Percentiles rank a stretch among this genome's conserved stretches.
These are phyloP conservation scores for Channa argus DNA, from an alignment of 2,113 vertebrate genomes.

Conservation along the genomic window DNA sequence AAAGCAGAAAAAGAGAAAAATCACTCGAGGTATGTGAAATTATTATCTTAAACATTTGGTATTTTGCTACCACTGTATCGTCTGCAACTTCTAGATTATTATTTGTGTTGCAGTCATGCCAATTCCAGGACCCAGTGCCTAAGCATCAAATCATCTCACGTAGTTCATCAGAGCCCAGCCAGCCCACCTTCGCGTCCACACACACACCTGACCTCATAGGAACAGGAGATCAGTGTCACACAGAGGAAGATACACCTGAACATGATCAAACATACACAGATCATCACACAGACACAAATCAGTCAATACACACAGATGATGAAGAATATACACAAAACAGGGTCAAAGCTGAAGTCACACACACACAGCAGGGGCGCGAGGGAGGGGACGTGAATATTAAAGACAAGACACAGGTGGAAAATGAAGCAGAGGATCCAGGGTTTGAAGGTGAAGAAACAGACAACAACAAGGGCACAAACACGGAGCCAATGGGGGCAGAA, in stretches of 20 bases:
- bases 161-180: slow-evolving; percentile 40
- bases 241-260: slow-evolving; percentile 5
- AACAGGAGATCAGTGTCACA: too few relatives aligned
- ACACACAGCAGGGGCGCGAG: background rate
- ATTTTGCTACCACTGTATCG: background rate
- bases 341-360: background rate
- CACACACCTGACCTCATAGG: background rate
- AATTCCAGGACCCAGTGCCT: background rate
- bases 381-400: background rate
- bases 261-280: slow-evolving; percentile 5
- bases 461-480: background rate
- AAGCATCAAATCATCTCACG: slow-evolving; percentile 35
- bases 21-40: slow-evolving; percentile 62
- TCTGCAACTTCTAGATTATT: background rate
- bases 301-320: background rate
- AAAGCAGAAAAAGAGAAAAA: slow-evolving; percentile 64
- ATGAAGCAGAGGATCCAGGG: background rate
- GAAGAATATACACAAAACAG: background rate
- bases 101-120: slow-evolving; percentile 30
- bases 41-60: background rate
- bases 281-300: background rate
- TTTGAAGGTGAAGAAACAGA: background rate
- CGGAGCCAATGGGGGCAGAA: slow-evolving; percentile 1
- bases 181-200: background rate
- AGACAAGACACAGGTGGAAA: background rate